Evolutionary conservation across 2,113 vertebrate genomes (phyloP).

Genomic region (Probosciger aterrimus): DNA sequence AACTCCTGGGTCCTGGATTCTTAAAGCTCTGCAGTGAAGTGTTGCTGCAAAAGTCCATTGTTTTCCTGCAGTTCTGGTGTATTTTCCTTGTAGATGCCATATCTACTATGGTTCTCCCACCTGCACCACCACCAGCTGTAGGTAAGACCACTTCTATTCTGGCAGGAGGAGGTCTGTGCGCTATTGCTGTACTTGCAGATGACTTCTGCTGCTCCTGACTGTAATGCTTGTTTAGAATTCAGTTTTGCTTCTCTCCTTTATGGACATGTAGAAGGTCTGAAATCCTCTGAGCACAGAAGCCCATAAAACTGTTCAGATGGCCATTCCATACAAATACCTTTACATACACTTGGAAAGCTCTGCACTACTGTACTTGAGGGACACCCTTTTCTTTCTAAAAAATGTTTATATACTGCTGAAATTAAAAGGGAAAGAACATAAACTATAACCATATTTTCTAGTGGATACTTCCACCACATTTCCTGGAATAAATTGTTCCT

Average conservation of each 20-base stretch:
- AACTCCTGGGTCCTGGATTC: background rate
- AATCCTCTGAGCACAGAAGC: background rate
- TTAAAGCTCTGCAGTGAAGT: background rate
- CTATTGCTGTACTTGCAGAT: background rate
- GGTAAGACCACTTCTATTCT: background rate
- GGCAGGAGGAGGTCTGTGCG: background rate
- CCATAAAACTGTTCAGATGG: background rate
- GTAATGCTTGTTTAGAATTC: background rate
- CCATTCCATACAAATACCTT: background rate
- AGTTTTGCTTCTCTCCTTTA: background rate
- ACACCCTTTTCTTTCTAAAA: background rate
- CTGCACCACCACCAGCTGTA: background rate
- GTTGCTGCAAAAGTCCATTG: background rate
- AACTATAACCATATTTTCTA: background rate
- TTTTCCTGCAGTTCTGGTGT: background rate
- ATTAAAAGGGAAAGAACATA: background rate
- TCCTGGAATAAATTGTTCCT: constrained; percentile 8
- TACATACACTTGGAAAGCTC: background rate
- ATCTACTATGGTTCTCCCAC: background rate
- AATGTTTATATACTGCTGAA: background rate
- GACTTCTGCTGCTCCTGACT: background rate
- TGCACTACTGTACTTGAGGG: background rate
- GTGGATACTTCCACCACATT: background rate
- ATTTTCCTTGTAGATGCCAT: background rate
- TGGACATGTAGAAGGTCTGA: background rate